Conservation (phyloP, 2,797 vertebrate species). For the Lophotriccus pileatus region DNA sequence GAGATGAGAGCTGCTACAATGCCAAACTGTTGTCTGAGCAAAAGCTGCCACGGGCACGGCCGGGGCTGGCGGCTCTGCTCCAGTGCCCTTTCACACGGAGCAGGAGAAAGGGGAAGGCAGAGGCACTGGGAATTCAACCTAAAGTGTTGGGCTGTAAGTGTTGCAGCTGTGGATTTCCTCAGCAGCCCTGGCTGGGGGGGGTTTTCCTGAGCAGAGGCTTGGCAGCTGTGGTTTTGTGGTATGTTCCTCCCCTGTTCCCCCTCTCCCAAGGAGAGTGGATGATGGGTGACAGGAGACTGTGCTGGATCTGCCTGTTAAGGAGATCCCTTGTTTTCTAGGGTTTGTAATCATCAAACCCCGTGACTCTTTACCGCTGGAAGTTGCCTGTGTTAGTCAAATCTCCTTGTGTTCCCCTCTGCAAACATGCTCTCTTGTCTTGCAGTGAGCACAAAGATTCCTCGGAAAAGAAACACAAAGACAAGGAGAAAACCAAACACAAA, state of each 20-base stretch:
- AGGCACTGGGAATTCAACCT: background rate
- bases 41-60: constrained; percentile 28
- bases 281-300: background rate
- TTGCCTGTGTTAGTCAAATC: background rate
- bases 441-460: constrained; percentile 93
- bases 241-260: background rate
- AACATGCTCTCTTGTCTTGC: constrained; percentile 53
- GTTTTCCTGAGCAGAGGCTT: background rate
- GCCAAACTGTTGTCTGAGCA: constrained; percentile 39
- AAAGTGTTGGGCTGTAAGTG: background rate
- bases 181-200: background rate
- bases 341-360: background rate
- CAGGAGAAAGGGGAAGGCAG: background rate
- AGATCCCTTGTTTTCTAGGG: background rate
- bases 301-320: background rate
- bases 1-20: constrained; percentile 49
- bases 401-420: constrained; percentile 30
- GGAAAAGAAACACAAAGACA: constrained; percentile 96
- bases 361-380: background rate
- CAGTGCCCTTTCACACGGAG: background rate
- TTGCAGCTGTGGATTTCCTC: background rate
- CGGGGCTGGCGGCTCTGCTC: background rate
- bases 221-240: background rate
- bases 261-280: background rate
- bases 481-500: constrained; percentile 87